A percentile compares a stretch with the other conserved stretches of the same genome.
Evolutionary conservation across 2,888 invertebrate species (phyloP).

Genomic region (Apodemia duryi): DNA sequence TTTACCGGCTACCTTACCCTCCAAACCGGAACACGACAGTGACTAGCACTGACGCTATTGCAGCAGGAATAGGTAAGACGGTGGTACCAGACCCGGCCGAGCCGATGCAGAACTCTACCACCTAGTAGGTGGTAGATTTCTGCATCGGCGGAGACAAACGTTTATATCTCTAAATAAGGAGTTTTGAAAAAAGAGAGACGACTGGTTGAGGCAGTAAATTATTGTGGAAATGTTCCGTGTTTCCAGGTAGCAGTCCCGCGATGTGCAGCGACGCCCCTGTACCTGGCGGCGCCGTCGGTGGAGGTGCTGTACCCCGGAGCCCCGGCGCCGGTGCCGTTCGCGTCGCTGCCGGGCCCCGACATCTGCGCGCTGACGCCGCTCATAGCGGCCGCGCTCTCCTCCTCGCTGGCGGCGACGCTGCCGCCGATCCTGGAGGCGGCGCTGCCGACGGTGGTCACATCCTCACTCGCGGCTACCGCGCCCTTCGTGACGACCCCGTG

Average conservation of each 20-base stretch:
- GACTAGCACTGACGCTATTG: too few relatives aligned
- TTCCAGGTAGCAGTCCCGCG: not conserved
- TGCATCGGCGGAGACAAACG: too few relatives aligned
- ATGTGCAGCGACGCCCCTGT: not conserved
- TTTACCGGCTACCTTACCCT: too few relatives aligned
- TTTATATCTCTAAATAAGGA: too few relatives aligned
- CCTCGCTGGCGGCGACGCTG: not conserved
- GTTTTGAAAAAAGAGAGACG: too few relatives aligned
- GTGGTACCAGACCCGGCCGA: too few relatives aligned
- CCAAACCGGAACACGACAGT: too few relatives aligned
- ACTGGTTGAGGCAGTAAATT: not conserved
- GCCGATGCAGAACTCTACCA: too few relatives aligned
- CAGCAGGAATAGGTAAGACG: too few relatives aligned
- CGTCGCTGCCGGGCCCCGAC: not conserved
- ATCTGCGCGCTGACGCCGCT: slow-evolving; percentile 4
- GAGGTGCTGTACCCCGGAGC: slow-evolving; percentile 7
- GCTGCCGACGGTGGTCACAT: slow-evolving; percentile 9
- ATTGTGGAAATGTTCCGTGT: not conserved
- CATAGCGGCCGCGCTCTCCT: not conserved
- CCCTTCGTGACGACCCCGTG: not conserved
- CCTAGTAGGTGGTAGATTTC: too few relatives aligned
- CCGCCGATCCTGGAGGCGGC: not conserved
- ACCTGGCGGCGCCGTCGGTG: not conserved
- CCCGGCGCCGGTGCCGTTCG: not conserved
- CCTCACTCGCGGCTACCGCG: slow-evolving; percentile 10